Conservation (phyloP, 2,888 invertebrate species). For the Rambutsinella grinnellia region DNA sequence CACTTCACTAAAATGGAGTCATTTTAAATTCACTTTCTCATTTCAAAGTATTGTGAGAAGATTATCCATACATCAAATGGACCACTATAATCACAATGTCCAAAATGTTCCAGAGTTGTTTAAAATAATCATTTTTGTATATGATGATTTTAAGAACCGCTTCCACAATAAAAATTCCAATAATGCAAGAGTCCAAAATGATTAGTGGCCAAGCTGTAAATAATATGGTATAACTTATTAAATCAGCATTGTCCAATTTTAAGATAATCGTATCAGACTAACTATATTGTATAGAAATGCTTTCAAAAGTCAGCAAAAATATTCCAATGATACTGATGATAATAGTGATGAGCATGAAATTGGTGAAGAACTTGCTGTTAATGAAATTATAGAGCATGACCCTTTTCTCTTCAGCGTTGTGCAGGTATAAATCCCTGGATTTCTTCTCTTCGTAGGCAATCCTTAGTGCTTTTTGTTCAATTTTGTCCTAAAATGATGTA, state of each 20-base stretch:
- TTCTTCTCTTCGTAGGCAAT: slow-evolving; percentile 57
- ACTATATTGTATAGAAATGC: slow-evolving; percentile 54
- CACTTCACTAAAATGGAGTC: slow-evolving; percentile 49
- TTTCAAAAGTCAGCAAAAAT: slow-evolving; percentile 61
- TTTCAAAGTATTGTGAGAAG: background rate
- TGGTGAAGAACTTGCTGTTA: slow-evolving; percentile 56
- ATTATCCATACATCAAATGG: slow-evolving; percentile 48
- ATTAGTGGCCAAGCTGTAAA: slow-evolving; percentile 52
- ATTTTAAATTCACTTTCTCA: too few relatives aligned
- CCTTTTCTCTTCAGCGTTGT: slow-evolving; percentile 57
- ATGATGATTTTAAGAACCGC: slow-evolving; percentile 61
- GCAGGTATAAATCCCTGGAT: slow-evolving; percentile 57
- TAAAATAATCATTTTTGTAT: slow-evolving; percentile 61
- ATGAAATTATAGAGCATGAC: slow-evolving; percentile 61
- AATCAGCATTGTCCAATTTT: too few relatives aligned
- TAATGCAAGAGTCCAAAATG: slow-evolving; percentile 60
- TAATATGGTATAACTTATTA: background rate
- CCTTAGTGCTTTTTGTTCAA: slow-evolving; percentile 56
- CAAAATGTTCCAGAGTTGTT: slow-evolving; percentile 57
- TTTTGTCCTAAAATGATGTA: slow-evolving; percentile 47
- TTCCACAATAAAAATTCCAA: slow-evolving; percentile 63
- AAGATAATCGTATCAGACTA: background rate
- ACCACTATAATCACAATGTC: slow-evolving; percentile 60
- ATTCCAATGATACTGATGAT: slow-evolving; percentile 61
- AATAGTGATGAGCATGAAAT: slow-evolving; percentile 60